Evolutionary conservation across 2,888 invertebrate species (phyloP), one percentile per base, ranked within the genome.

Genomic region (Phaedon cochleariae): DNA sequence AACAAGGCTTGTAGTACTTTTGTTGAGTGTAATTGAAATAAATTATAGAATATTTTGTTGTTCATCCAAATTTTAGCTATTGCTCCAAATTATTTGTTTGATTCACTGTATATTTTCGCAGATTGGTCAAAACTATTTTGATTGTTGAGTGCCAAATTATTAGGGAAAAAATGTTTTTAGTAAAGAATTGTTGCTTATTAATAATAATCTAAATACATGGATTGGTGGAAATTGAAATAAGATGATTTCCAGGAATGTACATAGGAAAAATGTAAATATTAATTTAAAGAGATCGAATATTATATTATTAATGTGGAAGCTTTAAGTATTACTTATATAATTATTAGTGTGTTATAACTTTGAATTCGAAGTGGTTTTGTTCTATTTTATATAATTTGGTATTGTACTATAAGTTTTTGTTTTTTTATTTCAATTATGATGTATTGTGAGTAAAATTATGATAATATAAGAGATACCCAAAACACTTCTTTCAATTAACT

Each of bases 271-370:
- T 62, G 62, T 62, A 62, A 34, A 62, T 61, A 41, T n/a, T n/a
- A n/a, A n/a, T n/a, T n/a, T 31, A 34, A 37, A 55, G 17, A 57
- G 41, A 41, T 41, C 12, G 41, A 41, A 15, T 41, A 45, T 57
- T 57, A 57, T 57, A 45, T 57, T n/a, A n/a, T n/a, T 55, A 55
- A 62, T 49, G 55, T 55, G 21, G 48, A 62, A 62, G 62, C 62
- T 62, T 62, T 62, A 62, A 55, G 61, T 62, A 62, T 62, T 62
- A 54, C 48, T 41, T 60, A 60, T 34, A 60, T 51, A 34, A 54
- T 54, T 29, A 54, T 34, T 52, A 52, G 51, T 37, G 37, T 60
- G 34, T 60, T 26, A 21, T 60, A 15, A 61, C 29, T 31, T 20
- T 20, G 10, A 49, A 37, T 57, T 45, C 26, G 22, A 49, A 57